Conservation (phyloP, 2,888 invertebrate genomes). For the Eugnorisma glareosa region DNA sequence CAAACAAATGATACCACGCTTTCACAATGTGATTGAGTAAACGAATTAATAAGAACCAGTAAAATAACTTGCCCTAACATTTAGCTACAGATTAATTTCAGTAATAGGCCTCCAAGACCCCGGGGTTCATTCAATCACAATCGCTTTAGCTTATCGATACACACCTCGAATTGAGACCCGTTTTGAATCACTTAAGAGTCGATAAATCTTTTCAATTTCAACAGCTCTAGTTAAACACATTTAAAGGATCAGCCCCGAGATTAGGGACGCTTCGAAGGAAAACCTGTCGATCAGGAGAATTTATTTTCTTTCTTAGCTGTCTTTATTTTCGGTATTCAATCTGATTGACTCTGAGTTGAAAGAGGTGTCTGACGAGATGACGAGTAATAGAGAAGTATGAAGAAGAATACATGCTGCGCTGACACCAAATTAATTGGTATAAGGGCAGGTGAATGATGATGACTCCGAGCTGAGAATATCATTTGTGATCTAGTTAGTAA, state of each 20-base stretch:
- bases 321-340: slow-evolving; percentile 22
- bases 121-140: not conserved
- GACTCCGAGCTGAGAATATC: no score
- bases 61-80: not conserved
- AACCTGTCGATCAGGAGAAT: slow-evolving; percentile 49
- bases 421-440: no score
- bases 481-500: no score
- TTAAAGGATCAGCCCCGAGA: slow-evolving; percentile 36
- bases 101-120: not conserved
- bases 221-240: slow-evolving; percentile 43
- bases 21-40: not conserved
- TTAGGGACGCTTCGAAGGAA: slow-evolving; percentile 33
- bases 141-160: slow-evolving; percentile 33
- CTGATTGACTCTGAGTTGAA: slow-evolving; percentile 1
- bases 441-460: no score
- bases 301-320: slow-evolving; percentile 34
- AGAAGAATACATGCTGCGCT: no score
- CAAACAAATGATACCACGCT: not conserved
- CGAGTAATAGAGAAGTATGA: no score
- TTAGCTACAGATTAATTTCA: not conserved
- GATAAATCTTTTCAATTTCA: slow-evolving; percentile 56
- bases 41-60: not conserved
- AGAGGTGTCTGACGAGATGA: no score
- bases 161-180: slow-evolving; percentile 31
- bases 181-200: slow-evolving; percentile 39